Evolutionary conservation across 2,888 invertebrate species (phyloP), one percentile per base, ranked within the genome.

Genomic region (Orchesellides sinensis): DNA sequence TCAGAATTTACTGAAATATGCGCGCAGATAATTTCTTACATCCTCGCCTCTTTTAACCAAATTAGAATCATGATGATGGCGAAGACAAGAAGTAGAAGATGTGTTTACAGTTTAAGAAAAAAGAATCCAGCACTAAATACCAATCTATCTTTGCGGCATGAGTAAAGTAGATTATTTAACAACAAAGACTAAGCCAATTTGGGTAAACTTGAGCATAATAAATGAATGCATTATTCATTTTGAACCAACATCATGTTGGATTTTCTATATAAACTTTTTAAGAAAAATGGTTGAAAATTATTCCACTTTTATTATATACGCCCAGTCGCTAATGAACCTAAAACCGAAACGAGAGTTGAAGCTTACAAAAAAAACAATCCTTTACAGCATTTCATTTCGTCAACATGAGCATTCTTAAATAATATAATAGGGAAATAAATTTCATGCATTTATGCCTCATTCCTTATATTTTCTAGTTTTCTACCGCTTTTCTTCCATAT

Each of bases 291-390:
- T 74, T 74, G 66, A 66, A 81, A 73, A 81, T 81, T 81, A 81
- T 74, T 74, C 68, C 74, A 59, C 70, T 69, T 63, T 75, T 68
- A 68, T 82, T 61, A 73, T 69, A 75, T 75, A 84, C 84, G 84
- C 84, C 84, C 84, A 84, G 69, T 75, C 84, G 56, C 84, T 84
- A 84, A 84, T 84, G 84, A 84, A 84, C 84, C 84, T 80, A 80
- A 84, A 80, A 80, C 80, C 77, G 75, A 84, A 73, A 79, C 80
- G 73, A 80, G 73, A 80, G 59, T 59, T 49, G 27, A 65, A 66
- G 66, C 35, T 17, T 21, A 35, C 47, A 32, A 25, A 74, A 68
- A 17, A 68, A 21, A 47, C 25, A 32, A 3, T 17, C 52, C 52
- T 12, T 35, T n/a, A 14, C 66, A 66, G n/a, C 29, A 70, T 70